These are phyloP conservation scores for Oeneis ivallda DNA, from an alignment of 2,888 invertebrate species.

Conservation along the genomic window DNA sequence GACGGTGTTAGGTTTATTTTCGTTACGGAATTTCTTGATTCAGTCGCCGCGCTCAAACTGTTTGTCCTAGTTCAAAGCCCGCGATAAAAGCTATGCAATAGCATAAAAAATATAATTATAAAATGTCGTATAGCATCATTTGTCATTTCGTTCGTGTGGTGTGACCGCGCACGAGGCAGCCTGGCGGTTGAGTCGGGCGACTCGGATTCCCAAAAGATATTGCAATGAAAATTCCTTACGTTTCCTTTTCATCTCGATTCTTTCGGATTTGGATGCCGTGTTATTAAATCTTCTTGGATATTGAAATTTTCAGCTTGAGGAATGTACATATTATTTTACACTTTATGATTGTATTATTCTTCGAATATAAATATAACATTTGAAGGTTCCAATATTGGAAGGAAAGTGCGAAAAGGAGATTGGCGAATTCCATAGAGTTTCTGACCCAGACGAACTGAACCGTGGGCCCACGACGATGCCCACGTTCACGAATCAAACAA, in stretches of 20 bases:
- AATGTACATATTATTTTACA: conserved; percentile 15
- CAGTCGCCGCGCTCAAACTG: no score
- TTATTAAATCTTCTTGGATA: conserved; percentile 34
- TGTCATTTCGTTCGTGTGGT: conserved; percentile 9
- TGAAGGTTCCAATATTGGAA: background rate
- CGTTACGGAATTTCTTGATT: no score
- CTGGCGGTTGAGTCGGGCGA: conserved; percentile 34
- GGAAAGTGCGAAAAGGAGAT: background rate
- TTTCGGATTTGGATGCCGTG: conserved; percentile 28
- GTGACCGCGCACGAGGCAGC: conserved; percentile 12
- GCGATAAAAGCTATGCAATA: no score
- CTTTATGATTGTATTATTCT: conserved; percentile 10
- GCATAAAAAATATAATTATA: background rate
- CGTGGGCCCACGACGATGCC: no score
- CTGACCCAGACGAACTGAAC: no score
- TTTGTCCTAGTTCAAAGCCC: no score
- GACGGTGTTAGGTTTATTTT: no score
- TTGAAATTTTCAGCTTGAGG: conserved; percentile 28
- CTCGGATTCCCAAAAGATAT: conserved; percentile 42
- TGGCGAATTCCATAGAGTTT: background rate
- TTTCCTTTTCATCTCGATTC: conserved; percentile 34
- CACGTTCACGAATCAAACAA: no score
- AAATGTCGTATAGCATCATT: background rate
- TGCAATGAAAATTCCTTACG: conserved; percentile 41
- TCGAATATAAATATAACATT: background rate